Percentiles rank a stretch among this genome's conserved stretches.
These are phyloP conservation scores for Drosophila fuyamai DNA, from an alignment of 1,140 invertebrate species.

Conservation along the genomic window DNA sequence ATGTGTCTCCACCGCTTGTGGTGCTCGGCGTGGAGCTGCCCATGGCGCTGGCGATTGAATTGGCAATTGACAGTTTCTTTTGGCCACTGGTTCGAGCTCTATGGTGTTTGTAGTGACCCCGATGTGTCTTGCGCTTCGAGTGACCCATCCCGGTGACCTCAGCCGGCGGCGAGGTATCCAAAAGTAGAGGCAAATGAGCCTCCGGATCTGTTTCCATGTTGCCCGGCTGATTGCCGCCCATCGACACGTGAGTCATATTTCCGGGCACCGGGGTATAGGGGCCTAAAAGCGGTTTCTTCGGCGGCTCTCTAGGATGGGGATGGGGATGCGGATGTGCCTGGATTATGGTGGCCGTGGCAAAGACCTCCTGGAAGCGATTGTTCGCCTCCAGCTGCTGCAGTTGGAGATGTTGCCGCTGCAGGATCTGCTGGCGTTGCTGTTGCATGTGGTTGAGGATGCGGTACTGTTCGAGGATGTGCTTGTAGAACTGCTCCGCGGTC, in stretches of 20 bases:
- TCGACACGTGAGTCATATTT: constrained; percentile 8
- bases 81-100: constrained; percentile 34
- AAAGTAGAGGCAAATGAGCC: constrained; percentile 52
- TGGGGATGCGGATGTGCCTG: constrained; percentile 69
- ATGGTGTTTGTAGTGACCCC: constrained; percentile 78
- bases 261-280: constrained; percentile 16
- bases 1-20: constrained; percentile 18
- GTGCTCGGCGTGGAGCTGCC: constrained; percentile 35
- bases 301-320: constrained; percentile 56
- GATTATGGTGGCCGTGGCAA: constrained; percentile 80
- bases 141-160: constrained; percentile 47
- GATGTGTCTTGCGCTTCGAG: constrained; percentile 68
- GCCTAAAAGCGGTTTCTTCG: constrained; percentile 45
- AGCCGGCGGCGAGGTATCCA: constrained; percentile 64
- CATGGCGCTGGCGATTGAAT: constrained; percentile 1
- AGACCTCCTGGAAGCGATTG: constrained; percentile 81
- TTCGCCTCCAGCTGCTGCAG: constrained; percentile 77
- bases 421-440: constrained; percentile 72
- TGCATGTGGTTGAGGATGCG: constrained; percentile 76
- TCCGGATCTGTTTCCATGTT: constrained; percentile 20
- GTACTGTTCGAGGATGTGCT: constrained; percentile 81
- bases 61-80: constrained; percentile 42
- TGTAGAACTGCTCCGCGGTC: constrained; percentile 83
- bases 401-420: constrained; percentile 79
- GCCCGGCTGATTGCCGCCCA: background rate